Evolutionary conservation across 1,140 invertebrate species (phyloP), one percentile per base, ranked within the genome.

Genomic region (Venustaconcha ellipsiformis): DNA sequence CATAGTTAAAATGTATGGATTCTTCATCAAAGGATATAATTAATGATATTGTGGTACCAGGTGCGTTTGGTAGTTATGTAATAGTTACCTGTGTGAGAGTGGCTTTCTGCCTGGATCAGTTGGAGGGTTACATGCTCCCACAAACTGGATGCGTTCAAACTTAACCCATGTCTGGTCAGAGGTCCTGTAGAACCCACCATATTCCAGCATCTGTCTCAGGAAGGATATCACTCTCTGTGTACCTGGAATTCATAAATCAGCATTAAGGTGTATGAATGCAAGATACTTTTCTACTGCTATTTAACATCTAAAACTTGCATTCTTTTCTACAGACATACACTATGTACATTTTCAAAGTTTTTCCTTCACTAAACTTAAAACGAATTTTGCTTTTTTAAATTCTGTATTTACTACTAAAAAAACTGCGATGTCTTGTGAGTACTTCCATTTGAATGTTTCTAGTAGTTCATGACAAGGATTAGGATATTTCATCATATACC

Each of bases 181-280:
- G 8, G 96, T 95, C 68, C 97, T 92, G 87, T 95, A 99, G 85
- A 94, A 94, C 15, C 93, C 93, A 77, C 92, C 93, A 86, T 99
- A 97, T 90, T 99, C 98, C 1, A 99, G 96, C 75, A 99, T 92
- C 89, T 99, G 99, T 57, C 99, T 92, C 73, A 99, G 91, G 92
- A 99, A 99, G 14, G 97, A 99, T 78, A 99, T 99, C 0, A 99
- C 98, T 76, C 98, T 91, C 90, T 99, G 98, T 0, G 99, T 99
- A 59, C 91, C 91, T 91, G 76, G 14, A 77, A 72, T 60, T 65
- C 30, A 37, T 37, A 37, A 37, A 37, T 2, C 30, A 37, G 30
- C 30, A 37, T 37, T 37, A 37, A 37, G 30, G 30, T 37, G 30
- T 37, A n/a, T n/a, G n/a, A n/a, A 37, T 37, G 2, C 30, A 37